These are phyloP conservation scores for Harpalus rubripes DNA, from an alignment of 2,888 invertebrate species.

Conservation along the genomic window DNA sequence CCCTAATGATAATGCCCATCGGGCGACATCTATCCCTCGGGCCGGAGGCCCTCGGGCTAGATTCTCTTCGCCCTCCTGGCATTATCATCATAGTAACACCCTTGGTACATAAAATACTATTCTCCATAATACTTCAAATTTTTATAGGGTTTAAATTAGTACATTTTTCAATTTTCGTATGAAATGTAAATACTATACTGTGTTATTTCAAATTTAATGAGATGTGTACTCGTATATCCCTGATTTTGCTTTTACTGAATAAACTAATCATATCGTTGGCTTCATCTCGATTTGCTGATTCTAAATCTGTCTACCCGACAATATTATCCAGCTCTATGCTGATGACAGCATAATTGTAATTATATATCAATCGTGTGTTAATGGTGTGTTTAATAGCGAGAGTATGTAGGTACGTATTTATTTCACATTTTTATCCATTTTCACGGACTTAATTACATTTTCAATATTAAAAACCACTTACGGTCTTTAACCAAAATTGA, in stretches of 20 bases:
- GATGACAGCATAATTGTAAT: neutral
- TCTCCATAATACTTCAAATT: no score
- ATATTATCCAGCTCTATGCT: neutral
- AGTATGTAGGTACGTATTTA: neutral
- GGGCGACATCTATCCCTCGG: no score
- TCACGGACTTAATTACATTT: neutral
- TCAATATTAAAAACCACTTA: neutral
- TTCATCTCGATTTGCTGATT: neutral
- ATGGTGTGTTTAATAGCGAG: neutral
- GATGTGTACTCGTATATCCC: neutral
- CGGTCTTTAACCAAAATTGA: neutral
- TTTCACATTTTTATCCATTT: conserved; percentile 7
- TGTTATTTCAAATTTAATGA: no score
- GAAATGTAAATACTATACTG: no score
- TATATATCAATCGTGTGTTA: neutral
- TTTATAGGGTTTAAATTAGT: no score
- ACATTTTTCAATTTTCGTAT: no score
- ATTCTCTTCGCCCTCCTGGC: no score
- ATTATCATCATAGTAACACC: no score
- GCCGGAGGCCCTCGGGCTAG: no score
- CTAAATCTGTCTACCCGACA: neutral
- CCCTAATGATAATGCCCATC: no score
- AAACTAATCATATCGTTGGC: neutral
- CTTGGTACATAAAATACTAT: no score
- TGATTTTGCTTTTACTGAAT: neutral